phyloP scores from a whole-genome alignment of 2,113 vertebrate species.

The Tenrec ecaudatus region DNA sequence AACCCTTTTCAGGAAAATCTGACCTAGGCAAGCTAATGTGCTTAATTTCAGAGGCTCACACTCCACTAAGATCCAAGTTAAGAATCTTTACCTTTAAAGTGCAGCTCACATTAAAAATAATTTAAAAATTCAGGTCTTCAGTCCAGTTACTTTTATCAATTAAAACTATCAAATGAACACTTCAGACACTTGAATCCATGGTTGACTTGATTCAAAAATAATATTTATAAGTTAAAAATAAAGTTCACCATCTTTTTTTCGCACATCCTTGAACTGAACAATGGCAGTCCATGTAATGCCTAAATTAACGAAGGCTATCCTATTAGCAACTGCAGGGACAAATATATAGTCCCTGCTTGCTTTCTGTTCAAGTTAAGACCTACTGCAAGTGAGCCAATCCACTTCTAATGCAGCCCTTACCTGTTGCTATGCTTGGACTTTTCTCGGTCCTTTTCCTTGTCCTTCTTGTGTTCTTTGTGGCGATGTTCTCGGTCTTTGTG shows the following conservation, averaged over 20 bases:
- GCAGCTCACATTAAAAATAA: not conserved
- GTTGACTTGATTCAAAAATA: not conserved
- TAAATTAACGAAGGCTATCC: conserved; percentile 45
- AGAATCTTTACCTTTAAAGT: conserved; percentile 7
- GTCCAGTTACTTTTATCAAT: conserved; percentile 34
- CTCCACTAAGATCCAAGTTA: not conserved
- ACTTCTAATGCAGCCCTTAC: conserved; percentile 84
- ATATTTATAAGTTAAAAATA: not conserved
- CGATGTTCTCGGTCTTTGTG: conserved; percentile 97
- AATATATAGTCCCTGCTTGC: not conserved
- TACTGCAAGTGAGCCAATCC: not conserved
- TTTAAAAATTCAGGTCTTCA: not conserved
- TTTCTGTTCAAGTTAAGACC: conserved; percentile 1
- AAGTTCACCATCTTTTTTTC: conserved; percentile 35
- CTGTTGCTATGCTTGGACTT: conserved; percentile 96
- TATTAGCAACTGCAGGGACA: conserved; percentile 34
- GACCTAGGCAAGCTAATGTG: not conserved
- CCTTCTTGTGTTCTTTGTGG: conserved; percentile 98
- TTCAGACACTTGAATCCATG: conserved; percentile 1
- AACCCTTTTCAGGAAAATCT: conserved; percentile 27
- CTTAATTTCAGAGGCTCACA: conserved; percentile 16
- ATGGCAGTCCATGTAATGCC: not conserved
- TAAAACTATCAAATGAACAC: conserved; percentile 39
- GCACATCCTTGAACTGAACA: conserved; percentile 36
- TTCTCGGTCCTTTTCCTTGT: conserved; percentile 95